These are phyloP conservation scores for Coleophora deauratella DNA, from an alignment of 2,888 invertebrate genomes.

Conservation along the genomic window DNA sequence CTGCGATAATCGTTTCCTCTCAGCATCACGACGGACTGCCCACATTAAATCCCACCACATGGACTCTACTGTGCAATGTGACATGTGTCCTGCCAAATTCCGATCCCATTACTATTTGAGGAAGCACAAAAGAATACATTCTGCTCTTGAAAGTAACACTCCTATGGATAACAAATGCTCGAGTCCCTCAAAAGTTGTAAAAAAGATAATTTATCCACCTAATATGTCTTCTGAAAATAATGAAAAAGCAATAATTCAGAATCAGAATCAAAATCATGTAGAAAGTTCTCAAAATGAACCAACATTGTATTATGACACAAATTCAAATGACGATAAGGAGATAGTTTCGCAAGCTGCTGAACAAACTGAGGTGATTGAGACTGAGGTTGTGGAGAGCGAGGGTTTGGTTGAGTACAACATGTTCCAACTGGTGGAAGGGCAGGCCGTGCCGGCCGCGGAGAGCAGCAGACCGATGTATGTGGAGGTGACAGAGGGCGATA, in stretches of 20 bases:
- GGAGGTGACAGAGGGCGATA: slow-evolving; percentile 23
- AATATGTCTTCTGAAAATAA: neutral
- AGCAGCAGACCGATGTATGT: slow-evolving; percentile 17
- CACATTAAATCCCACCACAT: slow-evolving; percentile 45
- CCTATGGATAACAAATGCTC: neutral
- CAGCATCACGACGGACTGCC: slow-evolving; percentile 45
- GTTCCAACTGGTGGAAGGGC: slow-evolving; percentile 15
- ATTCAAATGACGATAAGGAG: neutral
- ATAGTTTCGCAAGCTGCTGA: neutral
- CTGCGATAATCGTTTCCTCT: slow-evolving; percentile 44
- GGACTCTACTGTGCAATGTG: slow-evolving; percentile 35
- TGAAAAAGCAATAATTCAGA: neutral
- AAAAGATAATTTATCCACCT: too few species aligned
- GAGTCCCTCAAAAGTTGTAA: too few species aligned
- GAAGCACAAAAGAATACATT: slow-evolving; percentile 37
- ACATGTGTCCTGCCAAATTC: slow-evolving; percentile 42
- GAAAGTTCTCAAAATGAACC: too few species aligned
- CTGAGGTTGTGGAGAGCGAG: neutral
- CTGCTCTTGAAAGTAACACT: neutral
- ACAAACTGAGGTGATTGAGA: neutral
- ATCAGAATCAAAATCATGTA: too few species aligned
- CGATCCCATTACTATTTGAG: slow-evolving; percentile 31
- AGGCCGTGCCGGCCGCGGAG: too few species aligned
- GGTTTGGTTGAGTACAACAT: neutral
- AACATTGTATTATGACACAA: neutral